Base-by-base conservation (phyloP, 1,140 invertebrate genomes). In the Conus ventricosus region DNA sequence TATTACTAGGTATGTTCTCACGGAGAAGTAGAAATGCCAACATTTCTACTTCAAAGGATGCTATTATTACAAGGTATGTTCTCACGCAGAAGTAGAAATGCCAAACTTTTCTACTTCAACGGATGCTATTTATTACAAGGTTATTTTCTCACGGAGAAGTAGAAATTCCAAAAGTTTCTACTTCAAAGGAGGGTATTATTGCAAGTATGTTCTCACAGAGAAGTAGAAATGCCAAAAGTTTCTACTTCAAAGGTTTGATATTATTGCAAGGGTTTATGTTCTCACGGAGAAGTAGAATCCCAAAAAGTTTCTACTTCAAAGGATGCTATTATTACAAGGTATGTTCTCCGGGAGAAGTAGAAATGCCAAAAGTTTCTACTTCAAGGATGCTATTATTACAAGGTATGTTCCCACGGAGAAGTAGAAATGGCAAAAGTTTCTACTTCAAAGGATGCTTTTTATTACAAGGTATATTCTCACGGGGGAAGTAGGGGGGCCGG, bases 271-370 rank as follows among this genome's bases (percentile, higher is more conserved):
- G n/a, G n/a, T n/a, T n/a, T n/a, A n/a, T n/a, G 85, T 71, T 87
- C 78, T 57, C 13, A 7, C 4, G 8, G 39, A 25, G 3, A 51
- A 51, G 20, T 8, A 5, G 17, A 25, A 55, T n/a, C n/a, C n/a
- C n/a, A 54, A 87, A 25, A 27, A 87, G 85, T 55, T 78, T 87
- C 71, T 87, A 76, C 25, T 87, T 87, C n/a, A 54, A 78, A 55
- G 85, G 85, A 57, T 87, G 85, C 75, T 78, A 25, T 78, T 67
- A 57, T 51, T 78, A 87, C 53, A 78, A 78, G 85, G 85, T 87
- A 87, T 25, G 5, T 13, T 23, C 10, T 17, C 55, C 55, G 6
- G n/a, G n/a, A n/a, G n/a, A n/a, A n/a, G n/a, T n/a, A n/a, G n/a
- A n/a, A n/a, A n/a, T n/a, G n/a, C n/a, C n/a, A n/a, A n/a, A n/a